Evolutionary conservation across 2,888 invertebrate genomes (phyloP).

Genomic region (Poecilobothrus nobilitatus): DNA sequence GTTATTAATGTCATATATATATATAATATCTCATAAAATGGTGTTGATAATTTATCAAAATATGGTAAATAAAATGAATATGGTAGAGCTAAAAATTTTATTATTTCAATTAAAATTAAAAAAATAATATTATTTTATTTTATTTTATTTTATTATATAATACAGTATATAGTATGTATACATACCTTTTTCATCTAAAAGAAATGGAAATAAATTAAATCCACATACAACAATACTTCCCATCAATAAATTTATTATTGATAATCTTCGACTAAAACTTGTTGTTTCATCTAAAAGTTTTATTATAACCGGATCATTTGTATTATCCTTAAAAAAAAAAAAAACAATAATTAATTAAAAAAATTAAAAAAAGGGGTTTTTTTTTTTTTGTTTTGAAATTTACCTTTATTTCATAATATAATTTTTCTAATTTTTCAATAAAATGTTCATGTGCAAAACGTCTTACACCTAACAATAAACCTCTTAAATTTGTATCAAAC

Average conservation of each 20-base stretch:
- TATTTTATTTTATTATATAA: too few species aligned
- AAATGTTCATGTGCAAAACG: neutral
- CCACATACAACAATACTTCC: neutral
- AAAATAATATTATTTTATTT: too few species aligned
- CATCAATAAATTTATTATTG: neutral
- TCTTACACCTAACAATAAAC: neutral
- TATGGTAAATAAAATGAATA: slow-evolving; percentile 38
- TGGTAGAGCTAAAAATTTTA: slow-evolving; percentile 30
- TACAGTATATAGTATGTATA: too few species aligned
- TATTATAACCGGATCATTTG: neutral
- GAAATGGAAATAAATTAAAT: neutral
- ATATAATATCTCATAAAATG: slow-evolving; percentile 37
- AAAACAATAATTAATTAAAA: neutral
- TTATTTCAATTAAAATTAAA: too few species aligned
- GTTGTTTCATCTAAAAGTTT: neutral
- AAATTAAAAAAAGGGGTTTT: too few species aligned
- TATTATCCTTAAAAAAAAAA: neutral
- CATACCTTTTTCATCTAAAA: neutral
- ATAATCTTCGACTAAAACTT: neutral
- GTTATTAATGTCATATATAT: slow-evolving; percentile 33
- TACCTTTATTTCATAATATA: neutral
- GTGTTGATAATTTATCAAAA: slow-evolving; percentile 33
- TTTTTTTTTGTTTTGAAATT: neutral
- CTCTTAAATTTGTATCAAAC: slow-evolving; percentile 28
- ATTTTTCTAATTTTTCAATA: neutral